phyloP scores from a whole-genome alignment of 2,113 vertebrate genomes.

The Rhinoderma darwinii region DNA sequence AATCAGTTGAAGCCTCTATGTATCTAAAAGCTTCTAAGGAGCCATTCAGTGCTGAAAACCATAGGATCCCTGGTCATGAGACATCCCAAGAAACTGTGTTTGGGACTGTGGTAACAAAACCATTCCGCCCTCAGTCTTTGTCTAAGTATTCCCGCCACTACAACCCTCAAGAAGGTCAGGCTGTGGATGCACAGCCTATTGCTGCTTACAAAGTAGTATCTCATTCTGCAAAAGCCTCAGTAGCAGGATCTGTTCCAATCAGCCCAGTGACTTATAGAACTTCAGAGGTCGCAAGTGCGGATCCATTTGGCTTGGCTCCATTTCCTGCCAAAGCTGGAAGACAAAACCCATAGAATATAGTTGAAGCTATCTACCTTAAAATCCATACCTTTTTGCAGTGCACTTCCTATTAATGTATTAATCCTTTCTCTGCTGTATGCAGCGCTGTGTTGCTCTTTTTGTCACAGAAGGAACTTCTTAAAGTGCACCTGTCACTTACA shows the following conservation, averaged over 20 bases:
- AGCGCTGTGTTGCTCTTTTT: neutral
- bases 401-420: constrained; percentile 42
- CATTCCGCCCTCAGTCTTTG: constrained; percentile 87
- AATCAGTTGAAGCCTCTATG: constrained; percentile 63
- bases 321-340: constrained; percentile 89
- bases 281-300: constrained; percentile 75
- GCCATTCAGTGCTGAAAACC: constrained; percentile 33
- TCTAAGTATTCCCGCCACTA: constrained; percentile 96
- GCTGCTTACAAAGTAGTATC: constrained; percentile 88
- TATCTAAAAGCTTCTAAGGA: constrained; percentile 58
- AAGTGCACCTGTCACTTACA: constrained; percentile 2
- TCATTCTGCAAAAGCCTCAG: constrained; percentile 76
- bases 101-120: constrained; percentile 70
- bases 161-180: constrained; percentile 75
- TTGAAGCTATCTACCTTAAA: constrained; percentile 9
- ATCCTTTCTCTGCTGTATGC: constrained; percentile 1
- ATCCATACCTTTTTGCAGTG: constrained; percentile 9
- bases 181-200: constrained; percentile 72
- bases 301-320: constrained; percentile 91
- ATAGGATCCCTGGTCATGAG: constrained; percentile 65
- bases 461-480: neutral
- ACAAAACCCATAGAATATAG: constrained; percentile 83
- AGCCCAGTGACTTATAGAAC: constrained; percentile 81
- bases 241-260: constrained; percentile 79
- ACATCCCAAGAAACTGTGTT: constrained; percentile 73